phyloP scores from a whole-genome alignment of 35 echinoderm and acorn worm species.

The Holothuria glaberrima region DNA sequence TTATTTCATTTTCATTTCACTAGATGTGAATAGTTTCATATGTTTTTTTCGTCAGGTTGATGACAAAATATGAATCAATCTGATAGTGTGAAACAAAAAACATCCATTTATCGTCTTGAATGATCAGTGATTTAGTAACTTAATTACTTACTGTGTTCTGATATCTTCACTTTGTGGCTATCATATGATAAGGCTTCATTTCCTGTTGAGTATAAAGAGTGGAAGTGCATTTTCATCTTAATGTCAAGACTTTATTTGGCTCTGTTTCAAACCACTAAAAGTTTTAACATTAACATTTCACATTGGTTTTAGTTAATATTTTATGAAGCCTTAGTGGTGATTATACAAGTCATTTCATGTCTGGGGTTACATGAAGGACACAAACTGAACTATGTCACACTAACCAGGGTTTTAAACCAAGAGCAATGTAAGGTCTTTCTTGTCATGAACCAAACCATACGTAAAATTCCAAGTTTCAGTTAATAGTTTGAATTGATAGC shows the following conservation, averaged over 20 bases:
- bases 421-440: too few relatives aligned
- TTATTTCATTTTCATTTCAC: background rate
- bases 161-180: background rate
- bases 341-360: background rate
- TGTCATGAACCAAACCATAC: too few relatives aligned
- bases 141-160: constrained; percentile 17
- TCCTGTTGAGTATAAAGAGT: constrained; percentile 11
- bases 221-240: background rate
- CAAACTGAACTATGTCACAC: too few relatives aligned
- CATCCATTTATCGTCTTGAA: background rate
- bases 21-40: background rate
- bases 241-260: background rate
- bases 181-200: constrained; percentile 8
- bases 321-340: background rate
- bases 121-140: background rate
- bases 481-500: too few relatives aligned
- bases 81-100: background rate
- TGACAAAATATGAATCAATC: background rate
- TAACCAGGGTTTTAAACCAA: too few relatives aligned
- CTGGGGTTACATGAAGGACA: background rate
- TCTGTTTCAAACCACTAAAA: background rate
- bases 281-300: background rate
- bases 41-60: background rate
- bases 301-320: background rate
- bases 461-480: too few relatives aligned